Conservation (phyloP, 2,797 vertebrate genomes). For the Pipistrellus nathusii region DNA sequence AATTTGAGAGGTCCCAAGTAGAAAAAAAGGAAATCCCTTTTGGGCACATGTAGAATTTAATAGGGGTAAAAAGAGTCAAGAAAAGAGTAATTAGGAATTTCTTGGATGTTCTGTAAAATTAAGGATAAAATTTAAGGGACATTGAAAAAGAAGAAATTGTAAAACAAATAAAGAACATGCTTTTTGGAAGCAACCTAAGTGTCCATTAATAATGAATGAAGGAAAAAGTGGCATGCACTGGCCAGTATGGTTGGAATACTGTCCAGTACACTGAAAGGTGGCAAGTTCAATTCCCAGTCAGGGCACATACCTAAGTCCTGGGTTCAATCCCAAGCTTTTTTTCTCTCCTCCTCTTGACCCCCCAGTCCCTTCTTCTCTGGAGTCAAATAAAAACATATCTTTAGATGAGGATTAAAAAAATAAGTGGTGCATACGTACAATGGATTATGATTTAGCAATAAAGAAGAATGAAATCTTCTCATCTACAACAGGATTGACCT, state of each 20-base stretch:
- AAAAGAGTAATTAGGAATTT: background rate
- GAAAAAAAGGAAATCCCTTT: background rate
- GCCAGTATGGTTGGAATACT: background rate
- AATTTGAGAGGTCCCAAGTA: background rate
- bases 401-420: background rate
- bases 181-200: background rate
- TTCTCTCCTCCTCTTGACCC: background rate
- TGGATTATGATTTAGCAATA: background rate
- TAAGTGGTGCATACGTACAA: background rate
- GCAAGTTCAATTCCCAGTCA: background rate
- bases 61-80: background rate
- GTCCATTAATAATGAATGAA: background rate
- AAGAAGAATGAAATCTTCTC: background rate
- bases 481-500: background rate
- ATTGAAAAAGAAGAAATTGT: background rate
- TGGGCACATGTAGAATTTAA: background rate
- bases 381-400: background rate
- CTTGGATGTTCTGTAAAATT: background rate
- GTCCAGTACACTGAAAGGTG: background rate
- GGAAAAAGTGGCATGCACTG: background rate
- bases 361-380: background rate
- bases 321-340: background rate
- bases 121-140: background rate
- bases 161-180: background rate
- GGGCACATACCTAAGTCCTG: background rate